phyloP scores from a whole-genome alignment of 2,797 vertebrate species.

The Oryzias sinensis region DNA sequence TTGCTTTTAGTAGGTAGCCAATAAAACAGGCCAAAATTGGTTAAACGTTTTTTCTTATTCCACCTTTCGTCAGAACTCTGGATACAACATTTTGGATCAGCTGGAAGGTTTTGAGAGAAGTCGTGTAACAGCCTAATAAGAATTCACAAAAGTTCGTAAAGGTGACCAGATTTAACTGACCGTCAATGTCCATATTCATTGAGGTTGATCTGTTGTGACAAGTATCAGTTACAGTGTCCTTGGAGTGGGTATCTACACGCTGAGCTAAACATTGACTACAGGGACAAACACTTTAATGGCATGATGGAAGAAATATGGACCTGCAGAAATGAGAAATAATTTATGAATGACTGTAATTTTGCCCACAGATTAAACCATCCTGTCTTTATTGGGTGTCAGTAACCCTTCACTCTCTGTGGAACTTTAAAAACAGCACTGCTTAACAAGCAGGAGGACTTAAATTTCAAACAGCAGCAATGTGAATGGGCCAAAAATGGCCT shows the following conservation, averaged over 20 bases:
- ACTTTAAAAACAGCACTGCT: slow-evolving; percentile 19
- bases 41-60: too few relatives aligned
- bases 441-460: slow-evolving; percentile 14
- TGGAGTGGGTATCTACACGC: slow-evolving; percentile 3
- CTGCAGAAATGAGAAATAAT: neutral
- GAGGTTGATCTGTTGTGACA: neutral
- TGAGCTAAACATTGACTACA: neutral
- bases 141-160: neutral
- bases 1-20: too few relatives aligned
- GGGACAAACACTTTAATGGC: too few relatives aligned
- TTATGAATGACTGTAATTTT: neutral
- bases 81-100: too few relatives aligned
- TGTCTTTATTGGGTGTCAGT: slow-evolving; percentile 8
- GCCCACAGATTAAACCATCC: neutral
- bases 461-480: slow-evolving; percentile 25
- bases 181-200: neutral
- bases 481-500: slow-evolving; percentile 41
- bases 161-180: neutral
- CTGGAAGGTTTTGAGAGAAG: too few relatives aligned
- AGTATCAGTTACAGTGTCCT: neutral
- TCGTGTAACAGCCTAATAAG: neutral
- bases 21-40: too few relatives aligned
- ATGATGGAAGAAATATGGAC: too few relatives aligned
- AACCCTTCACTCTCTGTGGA: neutral
- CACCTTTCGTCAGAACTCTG: too few relatives aligned